phyloP scores from a whole-genome alignment of 2,888 invertebrate species.

The Chrysodeixis includens region DNA sequence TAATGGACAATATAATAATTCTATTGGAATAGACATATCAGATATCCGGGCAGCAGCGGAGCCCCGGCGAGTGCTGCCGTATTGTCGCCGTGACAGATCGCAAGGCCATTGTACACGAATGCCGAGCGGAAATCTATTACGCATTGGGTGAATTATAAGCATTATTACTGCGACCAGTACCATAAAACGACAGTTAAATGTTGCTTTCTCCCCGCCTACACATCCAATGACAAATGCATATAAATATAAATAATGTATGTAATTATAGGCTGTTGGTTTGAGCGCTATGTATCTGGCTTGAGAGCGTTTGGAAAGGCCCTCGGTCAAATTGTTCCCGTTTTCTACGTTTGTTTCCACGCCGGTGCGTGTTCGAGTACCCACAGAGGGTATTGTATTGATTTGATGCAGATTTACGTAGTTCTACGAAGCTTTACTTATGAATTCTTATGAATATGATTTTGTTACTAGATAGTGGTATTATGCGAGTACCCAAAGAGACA shows the following conservation, averaged over 20 bases:
- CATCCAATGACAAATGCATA: slow-evolving; percentile 71
- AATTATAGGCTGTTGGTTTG: slow-evolving; percentile 45
- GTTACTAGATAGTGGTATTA: too few relatives aligned
- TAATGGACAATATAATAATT: slow-evolving; percentile 1
- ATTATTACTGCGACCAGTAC: slow-evolving; percentile 54
- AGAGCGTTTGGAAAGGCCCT: slow-evolving; percentile 33
- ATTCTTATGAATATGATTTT: slow-evolving; percentile 4
- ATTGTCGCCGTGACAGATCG: slow-evolving; percentile 46
- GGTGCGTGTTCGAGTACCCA: slow-evolving; percentile 31
- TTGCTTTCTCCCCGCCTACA: slow-evolving; percentile 72
- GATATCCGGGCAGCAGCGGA: slow-evolving; percentile 18
- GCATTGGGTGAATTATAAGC: slow-evolving; percentile 61
- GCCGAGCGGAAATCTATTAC: slow-evolving; percentile 57
- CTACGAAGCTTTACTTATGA: not conserved
- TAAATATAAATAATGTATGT: slow-evolving; percentile 62
- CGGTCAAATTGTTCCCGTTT: slow-evolving; percentile 22
- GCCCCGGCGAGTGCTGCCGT: slow-evolving; percentile 32
- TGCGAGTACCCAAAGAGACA: too few relatives aligned
- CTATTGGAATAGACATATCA: slow-evolving; percentile 8
- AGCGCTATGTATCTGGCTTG: slow-evolving; percentile 33
- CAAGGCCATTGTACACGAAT: slow-evolving; percentile 45
- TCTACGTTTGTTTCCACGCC: slow-evolving; percentile 37
- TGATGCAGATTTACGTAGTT: slow-evolving; percentile 14
- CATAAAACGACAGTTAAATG: slow-evolving; percentile 64
- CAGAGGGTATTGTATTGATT: slow-evolving; percentile 33